Conservation (phyloP, 1,140 invertebrate genomes). For the Rhysida immarginata region DNA sequence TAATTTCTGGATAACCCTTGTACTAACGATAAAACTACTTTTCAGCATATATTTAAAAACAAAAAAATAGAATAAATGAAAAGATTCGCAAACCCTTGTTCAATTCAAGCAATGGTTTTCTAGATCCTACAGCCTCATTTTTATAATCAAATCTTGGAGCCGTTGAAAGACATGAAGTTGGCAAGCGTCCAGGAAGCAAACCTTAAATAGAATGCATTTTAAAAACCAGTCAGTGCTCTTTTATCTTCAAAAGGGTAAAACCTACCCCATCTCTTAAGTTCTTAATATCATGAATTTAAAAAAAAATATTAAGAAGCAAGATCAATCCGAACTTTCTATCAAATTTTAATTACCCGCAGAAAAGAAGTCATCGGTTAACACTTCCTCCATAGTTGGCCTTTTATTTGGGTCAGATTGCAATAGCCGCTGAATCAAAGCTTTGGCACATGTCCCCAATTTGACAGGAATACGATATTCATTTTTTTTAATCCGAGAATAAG, state of each 20-base stretch:
- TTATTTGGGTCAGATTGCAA: slow-evolving; percentile 38
- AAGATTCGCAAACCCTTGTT: no score
- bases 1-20: no score
- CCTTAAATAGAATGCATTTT: slow-evolving; percentile 43
- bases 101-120: slow-evolving; percentile 50
- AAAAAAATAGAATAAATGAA: no score
- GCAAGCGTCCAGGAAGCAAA: slow-evolving; percentile 64
- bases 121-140: slow-evolving; percentile 15
- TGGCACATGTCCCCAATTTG: slow-evolving; percentile 32
- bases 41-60: no score
- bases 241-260: no score
- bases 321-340: no score
- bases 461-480: slow-evolving; percentile 44
- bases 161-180: slow-evolving; percentile 77
- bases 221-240: no score
- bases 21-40: no score
- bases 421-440: slow-evolving; percentile 37
- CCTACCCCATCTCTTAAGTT: no score
- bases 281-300: no score
- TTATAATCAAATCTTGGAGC: slow-evolving; percentile 62
- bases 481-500: slow-evolving; percentile 43
- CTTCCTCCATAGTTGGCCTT: slow-evolving; percentile 38
- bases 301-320: no score
- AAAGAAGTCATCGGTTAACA: slow-evolving; percentile 42
- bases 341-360: slow-evolving; percentile 22